Percentiles rank a stretch among this genome's conserved stretches.
phyloP scores from a whole-genome alignment of 30 jellyfish, hydroid and myxozoan species.

The Catostylus mosaicus region DNA sequence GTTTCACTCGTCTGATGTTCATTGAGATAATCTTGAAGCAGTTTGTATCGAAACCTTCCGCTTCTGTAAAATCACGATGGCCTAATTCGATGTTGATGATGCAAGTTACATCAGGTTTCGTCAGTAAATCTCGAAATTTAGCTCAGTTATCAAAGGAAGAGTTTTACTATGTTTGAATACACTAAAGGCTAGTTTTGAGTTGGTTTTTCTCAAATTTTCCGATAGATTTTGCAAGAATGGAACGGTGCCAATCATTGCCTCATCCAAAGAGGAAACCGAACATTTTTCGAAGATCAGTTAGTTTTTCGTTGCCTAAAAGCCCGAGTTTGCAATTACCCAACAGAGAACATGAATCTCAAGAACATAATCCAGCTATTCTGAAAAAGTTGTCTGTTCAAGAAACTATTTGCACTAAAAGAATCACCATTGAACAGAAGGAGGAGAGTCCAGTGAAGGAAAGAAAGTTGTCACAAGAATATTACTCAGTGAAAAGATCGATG shows the following conservation, averaged over 20 bases:
- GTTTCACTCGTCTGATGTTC: not conserved
- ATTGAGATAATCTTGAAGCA: not conserved
- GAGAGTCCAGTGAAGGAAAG: not conserved
- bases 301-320: constrained; percentile 25
- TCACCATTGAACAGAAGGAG: not conserved
- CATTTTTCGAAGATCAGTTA: constrained; percentile 4
- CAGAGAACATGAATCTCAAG: not conserved
- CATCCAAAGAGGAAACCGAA: constrained; percentile 22
- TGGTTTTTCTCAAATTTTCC: no score
- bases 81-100: no score
- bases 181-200: no score
- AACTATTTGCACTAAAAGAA: not conserved
- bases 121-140: no score
- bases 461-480: not conserved
- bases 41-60: not conserved
- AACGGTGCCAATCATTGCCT: constrained; percentile 12
- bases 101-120: no score
- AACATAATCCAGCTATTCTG: not conserved
- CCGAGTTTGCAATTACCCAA: not conserved
- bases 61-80: not conserved
- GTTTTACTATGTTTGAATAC: no score
- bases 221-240: constrained; percentile 7
- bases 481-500: not conserved
- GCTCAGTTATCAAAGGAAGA: no score
- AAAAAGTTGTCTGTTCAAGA: not conserved